Evolutionary conservation across 2,797 vertebrate species (phyloP).

Genomic region (Oreonectes daqikongensis): DNA sequence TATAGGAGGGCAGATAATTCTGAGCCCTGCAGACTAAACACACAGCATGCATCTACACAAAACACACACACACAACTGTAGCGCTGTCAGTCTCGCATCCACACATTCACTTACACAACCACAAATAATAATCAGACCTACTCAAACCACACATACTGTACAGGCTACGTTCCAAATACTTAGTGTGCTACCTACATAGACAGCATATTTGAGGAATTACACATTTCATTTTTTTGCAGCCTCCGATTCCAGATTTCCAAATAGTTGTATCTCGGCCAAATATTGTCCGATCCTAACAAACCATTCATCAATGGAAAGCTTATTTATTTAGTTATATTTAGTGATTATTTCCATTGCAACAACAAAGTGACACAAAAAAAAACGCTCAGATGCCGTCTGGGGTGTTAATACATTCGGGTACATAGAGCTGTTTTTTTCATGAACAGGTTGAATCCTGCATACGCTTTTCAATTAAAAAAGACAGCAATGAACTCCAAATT

Average conservation of each 20-base stretch:
- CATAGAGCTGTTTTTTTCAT: neutral
- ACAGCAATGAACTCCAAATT: conserved; percentile 45
- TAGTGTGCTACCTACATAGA: neutral
- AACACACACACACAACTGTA: conserved; percentile 11
- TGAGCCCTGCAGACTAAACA: conserved; percentile 46
- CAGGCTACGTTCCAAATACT: neutral
- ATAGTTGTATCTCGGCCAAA: too few species aligned
- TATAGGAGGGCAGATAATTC: conserved; percentile 48
- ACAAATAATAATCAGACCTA: neutral
- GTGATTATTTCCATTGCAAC: too few species aligned
- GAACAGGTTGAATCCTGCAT: conserved; percentile 45
- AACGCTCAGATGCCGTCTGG: too few species aligned
- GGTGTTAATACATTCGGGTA: conserved; percentile 32
- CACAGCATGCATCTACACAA: conserved; percentile 33
- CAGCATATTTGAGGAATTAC: neutral
- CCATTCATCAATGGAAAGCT: too few species aligned
- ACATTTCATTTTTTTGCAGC: too few species aligned
- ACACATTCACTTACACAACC: conserved; percentile 2
- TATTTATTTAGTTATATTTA: too few species aligned
- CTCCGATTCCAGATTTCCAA: too few species aligned
- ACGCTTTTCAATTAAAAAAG: conserved; percentile 49
- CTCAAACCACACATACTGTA: conserved; percentile 1
- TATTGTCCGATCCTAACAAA: too few species aligned
- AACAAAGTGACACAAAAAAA: too few species aligned
- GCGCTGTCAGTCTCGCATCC: neutral